Evolutionary conservation across 1,140 invertebrate species (phyloP).

Genomic region (Yoshiicerus persimilis): DNA sequence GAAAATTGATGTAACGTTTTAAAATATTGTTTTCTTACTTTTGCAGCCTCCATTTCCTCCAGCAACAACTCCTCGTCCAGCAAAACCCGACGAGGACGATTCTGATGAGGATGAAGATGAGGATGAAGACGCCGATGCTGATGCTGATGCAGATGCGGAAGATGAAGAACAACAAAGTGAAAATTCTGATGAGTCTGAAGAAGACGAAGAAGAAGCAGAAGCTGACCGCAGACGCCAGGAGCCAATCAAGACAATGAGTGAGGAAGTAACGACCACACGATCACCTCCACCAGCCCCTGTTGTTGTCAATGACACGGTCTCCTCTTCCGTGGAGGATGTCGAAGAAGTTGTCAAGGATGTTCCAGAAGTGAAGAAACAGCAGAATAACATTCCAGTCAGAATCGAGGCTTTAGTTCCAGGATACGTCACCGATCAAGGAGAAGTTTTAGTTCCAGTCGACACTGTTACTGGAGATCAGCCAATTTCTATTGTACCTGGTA

Average conservation of each 20-base stretch:
- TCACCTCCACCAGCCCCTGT: neutral
- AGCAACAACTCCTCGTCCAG: conserved; percentile 6
- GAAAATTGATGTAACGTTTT: too few relatives aligned
- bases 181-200: conserved; percentile 36
- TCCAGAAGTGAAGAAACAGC: neutral
- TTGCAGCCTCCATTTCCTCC: conserved; percentile 46
- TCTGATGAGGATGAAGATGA: conserved; percentile 42
- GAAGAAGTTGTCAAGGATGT: conserved; percentile 20
- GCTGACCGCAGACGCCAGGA: conserved; percentile 37
- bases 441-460: conserved; percentile 48
- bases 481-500: conserved; percentile 48
- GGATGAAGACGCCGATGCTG: conserved; percentile 36
- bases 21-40: neutral
- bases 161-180: conserved; percentile 42
- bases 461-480: conserved; percentile 48
- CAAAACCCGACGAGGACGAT: conserved; percentile 22
- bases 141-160: conserved; percentile 39
- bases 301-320: conserved; percentile 25
- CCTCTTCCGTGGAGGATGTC: conserved; percentile 18
- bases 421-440: conserved; percentile 49
- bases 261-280: neutral
- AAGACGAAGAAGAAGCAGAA: conserved; percentile 38
- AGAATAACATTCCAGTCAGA: too few relatives aligned
- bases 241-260: conserved; percentile 17
- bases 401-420: conserved; percentile 49